Evolutionary conservation across 1,140 invertebrate species (phyloP).

Genomic region (Araneus ventricosus): DNA sequence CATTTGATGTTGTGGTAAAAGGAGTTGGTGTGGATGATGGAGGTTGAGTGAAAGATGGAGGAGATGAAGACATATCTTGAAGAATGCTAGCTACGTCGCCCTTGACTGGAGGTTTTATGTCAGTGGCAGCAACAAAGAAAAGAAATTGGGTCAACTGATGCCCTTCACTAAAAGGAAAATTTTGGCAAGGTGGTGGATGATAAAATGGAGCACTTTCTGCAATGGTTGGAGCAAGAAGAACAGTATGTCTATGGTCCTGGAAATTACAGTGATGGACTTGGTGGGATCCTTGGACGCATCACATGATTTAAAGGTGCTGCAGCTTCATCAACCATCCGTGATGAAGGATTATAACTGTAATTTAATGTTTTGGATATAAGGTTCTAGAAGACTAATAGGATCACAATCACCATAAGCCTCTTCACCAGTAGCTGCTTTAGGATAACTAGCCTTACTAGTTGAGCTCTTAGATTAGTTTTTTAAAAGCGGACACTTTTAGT

Average conservation of each 20-base stretch:
- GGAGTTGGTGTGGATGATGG: slow-evolving; percentile 80
- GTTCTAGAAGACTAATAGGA: slow-evolving; percentile 71
- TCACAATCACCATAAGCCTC: slow-evolving; percentile 75
- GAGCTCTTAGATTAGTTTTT: background rate
- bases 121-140: slow-evolving; percentile 76
- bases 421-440: slow-evolving; percentile 57
- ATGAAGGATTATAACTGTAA: slow-evolving; percentile 45
- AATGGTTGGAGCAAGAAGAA: slow-evolving; percentile 76
- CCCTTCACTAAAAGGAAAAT: slow-evolving; percentile 76
- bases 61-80: slow-evolving; percentile 8
- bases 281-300: slow-evolving; percentile 23
- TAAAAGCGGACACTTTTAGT: slow-evolving; percentile 6
- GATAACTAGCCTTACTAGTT: background rate
- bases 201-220: slow-evolving; percentile 33
- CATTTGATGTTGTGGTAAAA: background rate
- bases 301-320: slow-evolving; percentile 54
- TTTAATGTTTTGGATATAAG: slow-evolving; percentile 61
- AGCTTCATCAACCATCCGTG: slow-evolving; percentile 47
- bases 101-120: slow-evolving; percentile 61
- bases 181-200: slow-evolving; percentile 65
- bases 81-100: slow-evolving; percentile 28
- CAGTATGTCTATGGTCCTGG: slow-evolving; percentile 77
- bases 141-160: slow-evolving; percentile 76
- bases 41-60: background rate
- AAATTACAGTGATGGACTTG: slow-evolving; percentile 73